Conservation (phyloP, 1,140 invertebrate species). For the Platyscapa corneri region DNA sequence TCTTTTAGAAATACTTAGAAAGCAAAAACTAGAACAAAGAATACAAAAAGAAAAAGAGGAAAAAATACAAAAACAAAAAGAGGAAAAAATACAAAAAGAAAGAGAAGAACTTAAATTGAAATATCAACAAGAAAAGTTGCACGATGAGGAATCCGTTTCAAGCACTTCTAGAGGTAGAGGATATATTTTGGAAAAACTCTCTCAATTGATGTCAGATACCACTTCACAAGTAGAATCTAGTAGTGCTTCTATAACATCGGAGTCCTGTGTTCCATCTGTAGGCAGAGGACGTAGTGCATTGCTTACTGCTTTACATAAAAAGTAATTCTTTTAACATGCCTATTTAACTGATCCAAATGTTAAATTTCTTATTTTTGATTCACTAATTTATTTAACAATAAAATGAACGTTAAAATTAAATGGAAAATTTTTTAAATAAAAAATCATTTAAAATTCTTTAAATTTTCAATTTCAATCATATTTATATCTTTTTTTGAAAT, state of each 20-base stretch:
- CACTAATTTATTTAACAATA: background rate
- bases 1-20: constrained; percentile 37
- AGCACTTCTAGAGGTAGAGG: constrained; percentile 24
- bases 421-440: background rate
- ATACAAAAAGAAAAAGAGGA: constrained; percentile 6
- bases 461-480: background rate
- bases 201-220: background rate
- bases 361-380: background rate
- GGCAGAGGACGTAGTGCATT: constrained; percentile 51
- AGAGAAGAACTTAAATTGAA: constrained; percentile 14
- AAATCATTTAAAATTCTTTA: background rate
- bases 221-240: constrained; percentile 21
- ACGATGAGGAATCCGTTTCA: background rate
- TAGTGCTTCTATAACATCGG: background rate
- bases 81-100: background rate
- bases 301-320: background rate
- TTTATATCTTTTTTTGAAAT: too few relatives aligned
- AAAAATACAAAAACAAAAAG: too few relatives aligned
- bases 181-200: constrained; percentile 30
- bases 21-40: constrained; percentile 11
- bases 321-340: background rate
- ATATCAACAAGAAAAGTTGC: background rate
- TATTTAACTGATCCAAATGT: background rate
- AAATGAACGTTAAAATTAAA: background rate
- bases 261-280: background rate